Conservation (phyloP, 2,888 invertebrate genomes). For the Alsophila aescularia region DNA sequence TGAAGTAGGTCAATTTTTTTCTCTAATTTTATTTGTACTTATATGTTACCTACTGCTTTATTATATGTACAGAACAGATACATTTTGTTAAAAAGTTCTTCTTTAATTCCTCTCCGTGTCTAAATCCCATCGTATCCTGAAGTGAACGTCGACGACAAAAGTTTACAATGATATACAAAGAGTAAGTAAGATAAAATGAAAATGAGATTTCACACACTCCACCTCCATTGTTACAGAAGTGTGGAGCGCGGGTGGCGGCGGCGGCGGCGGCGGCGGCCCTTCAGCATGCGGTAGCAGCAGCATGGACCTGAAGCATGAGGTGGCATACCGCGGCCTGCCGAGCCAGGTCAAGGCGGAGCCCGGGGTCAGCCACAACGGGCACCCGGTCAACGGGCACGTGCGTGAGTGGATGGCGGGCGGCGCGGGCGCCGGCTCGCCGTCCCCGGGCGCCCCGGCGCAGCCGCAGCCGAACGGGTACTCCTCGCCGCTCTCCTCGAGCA, state of each 20-base stretch:
- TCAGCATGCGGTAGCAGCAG: constrained; percentile 84
- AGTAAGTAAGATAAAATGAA: no score
- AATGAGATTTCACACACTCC: background rate
- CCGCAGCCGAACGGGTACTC: constrained; percentile 90
- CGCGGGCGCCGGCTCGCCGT: constrained; percentile 83
- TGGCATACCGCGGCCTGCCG: constrained; percentile 84
- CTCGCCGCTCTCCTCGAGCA: constrained; percentile 93
- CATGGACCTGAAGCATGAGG: constrained; percentile 87
- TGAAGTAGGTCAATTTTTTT: no score
- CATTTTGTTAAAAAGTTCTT: no score
- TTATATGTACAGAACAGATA: no score
- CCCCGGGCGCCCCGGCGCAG: constrained; percentile 87
- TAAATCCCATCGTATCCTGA: no score
- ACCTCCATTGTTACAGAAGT: constrained; percentile 62
- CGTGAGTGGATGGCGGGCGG: constrained; percentile 83
- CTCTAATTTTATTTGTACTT: no score
- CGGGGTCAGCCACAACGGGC: constrained; percentile 80
- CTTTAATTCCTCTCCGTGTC: no score
- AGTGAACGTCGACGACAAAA: no score
- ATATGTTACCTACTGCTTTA: no score
- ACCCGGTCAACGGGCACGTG: constrained; percentile 77
- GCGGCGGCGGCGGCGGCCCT: constrained; percentile 67
- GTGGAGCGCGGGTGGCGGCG: constrained; percentile 80
- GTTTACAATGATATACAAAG: no score
- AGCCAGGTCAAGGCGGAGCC: constrained; percentile 81